Evolutionary conservation across 2,113 vertebrate species (phyloP), one percentile per base, ranked within the genome.

Genomic region (Piprites chloris): DNA sequence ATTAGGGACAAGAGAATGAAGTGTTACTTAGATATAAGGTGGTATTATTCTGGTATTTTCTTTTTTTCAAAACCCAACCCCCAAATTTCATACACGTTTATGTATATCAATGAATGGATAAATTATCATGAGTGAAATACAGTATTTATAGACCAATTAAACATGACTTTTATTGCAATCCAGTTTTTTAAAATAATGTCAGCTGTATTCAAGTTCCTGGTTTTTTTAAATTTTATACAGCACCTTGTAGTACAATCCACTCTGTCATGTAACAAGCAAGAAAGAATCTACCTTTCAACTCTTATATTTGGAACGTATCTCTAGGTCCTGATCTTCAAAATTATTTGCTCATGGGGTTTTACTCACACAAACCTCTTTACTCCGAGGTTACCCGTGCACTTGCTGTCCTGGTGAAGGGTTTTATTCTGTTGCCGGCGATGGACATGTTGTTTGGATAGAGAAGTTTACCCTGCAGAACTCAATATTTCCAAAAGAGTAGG

Each of bases 361-460:
- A 65, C 6, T 41, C 14, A 69, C 17, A 7, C 8, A 33, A 66
- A 30, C 18, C 16, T 5, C 20, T 67, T 62, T 74, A 56, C 8
- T 42, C 39, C 1, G 2, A 80, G 53, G 8, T 33, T 69, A 42
- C 19, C 19, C 0, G 0, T n/a, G n/a, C 28, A 10, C 7, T 58
- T 19, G 46, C 56, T 12, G 7, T 30, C 69, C 39, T 14, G 5
- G 17, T 55, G 35, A 63, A 87, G 26, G n/a, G 10, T 79, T 90
- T 72, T 73, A 35, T 39, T 72, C 39, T 24, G 21, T 21, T 65
- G 19, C 39, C 59, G 78, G 14, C 6, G 14, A 59, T 28, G 30
- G 12, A 59, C 5, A 8, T 59, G 28, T 44, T 61, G 10, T 84
- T 77, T 59, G 35, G 24, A 33, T 6, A 41, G 28, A 81, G 27